Evolutionary conservation across 92 coral and sea anemone genomes (phyloP), one percentile per base, ranked within the genome.

Genomic region (Metridium senile): DNA sequence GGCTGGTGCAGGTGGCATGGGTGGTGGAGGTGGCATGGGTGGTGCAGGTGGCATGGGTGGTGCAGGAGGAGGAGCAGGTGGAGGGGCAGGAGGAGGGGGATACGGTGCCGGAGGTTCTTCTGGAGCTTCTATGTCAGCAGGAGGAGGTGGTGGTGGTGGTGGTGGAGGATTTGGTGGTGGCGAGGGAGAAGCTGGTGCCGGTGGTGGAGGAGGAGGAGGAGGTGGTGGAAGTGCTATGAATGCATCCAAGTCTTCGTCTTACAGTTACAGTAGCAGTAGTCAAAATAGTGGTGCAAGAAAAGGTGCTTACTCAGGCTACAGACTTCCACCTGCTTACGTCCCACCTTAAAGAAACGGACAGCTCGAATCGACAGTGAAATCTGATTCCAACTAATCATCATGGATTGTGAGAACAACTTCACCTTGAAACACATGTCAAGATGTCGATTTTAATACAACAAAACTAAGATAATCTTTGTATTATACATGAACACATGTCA

Each of bases 261-360:
- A 76, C 85, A 87, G 82, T 78, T 88, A 84, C 73, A 88, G 89
- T 67, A 74, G 89, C 73, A 85, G 89, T 58, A 83, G 68, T 58
- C 80, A 82, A 32, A 59, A 86, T 23, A 63, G 85, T 63, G 74
- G 88, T 70, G 89, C 90, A 71, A 81, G 97, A 23, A 91, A 88
- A 79, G 84, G 62, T 20, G 86, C 89, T 0, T 91, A 91, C 74
- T 89, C 99, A 11, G 97, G 99, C 20, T 96, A 96, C 77, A 83
- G 99, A 53, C 92, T 96, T 10, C 99, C 99, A 26, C 99, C 99
- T 26, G 97, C 99, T 19, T 96, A 96, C 66, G 99, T 96, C 13
- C 97, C 99, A 62, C 99, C 97, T 35, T 96, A 83, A 88, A 53
- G 61, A 54, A 28, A 56, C 20, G 17, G 11, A n/a, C 71, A 6